Base-by-base conservation (phyloP, 2,113 vertebrate genomes). In the Eclectus roratus region DNA sequence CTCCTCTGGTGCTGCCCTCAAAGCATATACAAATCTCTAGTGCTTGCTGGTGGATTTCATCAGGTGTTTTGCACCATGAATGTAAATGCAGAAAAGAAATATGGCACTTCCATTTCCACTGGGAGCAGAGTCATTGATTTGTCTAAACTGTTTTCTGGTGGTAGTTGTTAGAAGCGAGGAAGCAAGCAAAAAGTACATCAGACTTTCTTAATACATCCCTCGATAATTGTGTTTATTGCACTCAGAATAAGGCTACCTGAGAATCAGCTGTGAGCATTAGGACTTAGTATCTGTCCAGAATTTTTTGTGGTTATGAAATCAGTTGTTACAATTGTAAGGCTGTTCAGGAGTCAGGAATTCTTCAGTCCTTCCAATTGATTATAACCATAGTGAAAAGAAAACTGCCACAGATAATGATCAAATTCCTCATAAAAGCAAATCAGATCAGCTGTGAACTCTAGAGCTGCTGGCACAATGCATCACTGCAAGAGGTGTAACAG, bases 41-140 rank as follows among this genome's bases (percentile, higher is more conserved):
- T 12, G 66, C 43, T 43, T 70, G 13, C 25, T 82, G 66, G 72
- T 28, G 41, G 35, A 71, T 69, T 77, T 93, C 39, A 17, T 31
- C 60, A 77, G 39, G 12, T 84, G 69, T 93, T 91, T 68, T 84
- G 46, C 24, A 63, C n/a, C 49, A 35, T 49, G 14, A 76, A 16
- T 19, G 49, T 85, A 84, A 80, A 50, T 49, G 13, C 33, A 91
- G 79, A 89, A 88, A 91, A 92, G 13, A 93, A 70, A 88, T 79
- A 69, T 4, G 19, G 7, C 6, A 3, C 50, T 60, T 88, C 43
- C 13, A 37, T 4, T 92, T 88, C 70, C 27, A 91, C 10, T 43
- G 84, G 47, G 44, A 70, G n/a, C 19, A 49, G 71, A 85, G 65
- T 72, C 37, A 89, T 53, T 93, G 86, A 95, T 92, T 89, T 85